Conservation (phyloP, 2,888 invertebrate genomes). For the Himalopsyche anomala region DNA sequence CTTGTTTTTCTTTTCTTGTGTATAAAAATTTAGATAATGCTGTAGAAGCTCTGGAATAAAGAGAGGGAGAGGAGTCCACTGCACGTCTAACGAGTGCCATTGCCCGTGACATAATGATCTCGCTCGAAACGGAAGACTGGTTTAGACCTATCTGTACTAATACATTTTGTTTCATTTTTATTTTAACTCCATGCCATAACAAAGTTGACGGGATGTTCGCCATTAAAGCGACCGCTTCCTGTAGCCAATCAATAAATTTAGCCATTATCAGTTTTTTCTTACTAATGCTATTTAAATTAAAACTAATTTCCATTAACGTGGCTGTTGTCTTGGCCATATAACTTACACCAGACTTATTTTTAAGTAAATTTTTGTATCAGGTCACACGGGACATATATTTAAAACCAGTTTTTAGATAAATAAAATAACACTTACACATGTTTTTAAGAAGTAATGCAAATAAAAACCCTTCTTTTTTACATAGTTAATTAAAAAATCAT, state of each 20-base stretch:
- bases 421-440: too few relatives aligned
- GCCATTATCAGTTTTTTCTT: not conserved
- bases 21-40: not conserved
- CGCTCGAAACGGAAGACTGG: slow-evolving; percentile 31
- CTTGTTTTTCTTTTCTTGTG: too few relatives aligned
- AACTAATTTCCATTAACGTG: not conserved
- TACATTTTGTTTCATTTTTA: slow-evolving; percentile 33
- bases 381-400: too few relatives aligned
- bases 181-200: not conserved
- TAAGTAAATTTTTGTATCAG: too few relatives aligned
- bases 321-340: too few relatives aligned
- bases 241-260: slow-evolving; percentile 7
- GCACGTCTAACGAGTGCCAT: slow-evolving; percentile 35
- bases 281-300: not conserved
- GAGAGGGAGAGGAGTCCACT: not conserved
- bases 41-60: not conserved
- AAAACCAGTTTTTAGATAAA: too few relatives aligned
- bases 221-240: slow-evolving; percentile 10
- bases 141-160: not conserved
- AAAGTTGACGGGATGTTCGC: slow-evolving; percentile 17
- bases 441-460: too few relatives aligned
- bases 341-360: too few relatives aligned
- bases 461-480: too few relatives aligned
- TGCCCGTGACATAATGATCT: slow-evolving; percentile 42
- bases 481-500: too few relatives aligned